Percentiles rank a stretch among this genome's conserved stretches.
Evolutionary conservation across 1,140 invertebrate genomes (phyloP).

Genomic region (Drosophila parvula): DNA sequence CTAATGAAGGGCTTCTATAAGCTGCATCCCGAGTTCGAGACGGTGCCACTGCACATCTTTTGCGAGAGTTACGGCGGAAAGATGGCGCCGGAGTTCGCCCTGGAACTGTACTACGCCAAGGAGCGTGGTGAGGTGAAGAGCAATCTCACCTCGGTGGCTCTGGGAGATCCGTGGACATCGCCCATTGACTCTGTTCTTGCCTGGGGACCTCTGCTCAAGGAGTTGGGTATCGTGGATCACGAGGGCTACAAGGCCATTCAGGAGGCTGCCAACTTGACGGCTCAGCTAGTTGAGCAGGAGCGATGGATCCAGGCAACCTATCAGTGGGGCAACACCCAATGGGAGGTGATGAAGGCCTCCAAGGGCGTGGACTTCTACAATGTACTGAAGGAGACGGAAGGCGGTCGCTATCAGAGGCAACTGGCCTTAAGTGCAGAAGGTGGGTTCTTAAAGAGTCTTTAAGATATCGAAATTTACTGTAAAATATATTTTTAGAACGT

Average conservation of each 20-base stretch:
- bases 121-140: slow-evolving; percentile 87
- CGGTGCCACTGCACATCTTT: slow-evolving; percentile 91
- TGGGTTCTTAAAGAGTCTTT: neutral
- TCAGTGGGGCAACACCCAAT: slow-evolving; percentile 88
- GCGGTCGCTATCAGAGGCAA: slow-evolving; percentile 41
- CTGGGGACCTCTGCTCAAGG: slow-evolving; percentile 88
- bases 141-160: slow-evolving; percentile 90
- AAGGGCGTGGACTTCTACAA: slow-evolving; percentile 92
- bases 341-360: slow-evolving; percentile 86
- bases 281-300: slow-evolving; percentile 85
- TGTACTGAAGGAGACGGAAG: slow-evolving; percentile 85
- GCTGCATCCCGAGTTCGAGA: slow-evolving; percentile 87
- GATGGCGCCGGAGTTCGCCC: slow-evolving; percentile 92
- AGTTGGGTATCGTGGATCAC: slow-evolving; percentile 87
- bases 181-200: slow-evolving; percentile 91
- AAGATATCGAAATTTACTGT: neutral
- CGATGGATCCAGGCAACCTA: slow-evolving; percentile 87
- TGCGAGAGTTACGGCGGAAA: slow-evolving; percentile 95
- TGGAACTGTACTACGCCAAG: slow-evolving; percentile 86
- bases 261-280: slow-evolving; percentile 84
- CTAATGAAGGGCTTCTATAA: slow-evolving; percentile 88
- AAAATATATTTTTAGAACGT: slow-evolving; percentile 38
- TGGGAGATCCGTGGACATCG: slow-evolving; percentile 94
- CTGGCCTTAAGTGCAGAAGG: slow-evolving; percentile 65
- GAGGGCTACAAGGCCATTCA: slow-evolving; percentile 86